phyloP scores from a whole-genome alignment of 2,888 invertebrate species.

The Syritta pipiens region DNA sequence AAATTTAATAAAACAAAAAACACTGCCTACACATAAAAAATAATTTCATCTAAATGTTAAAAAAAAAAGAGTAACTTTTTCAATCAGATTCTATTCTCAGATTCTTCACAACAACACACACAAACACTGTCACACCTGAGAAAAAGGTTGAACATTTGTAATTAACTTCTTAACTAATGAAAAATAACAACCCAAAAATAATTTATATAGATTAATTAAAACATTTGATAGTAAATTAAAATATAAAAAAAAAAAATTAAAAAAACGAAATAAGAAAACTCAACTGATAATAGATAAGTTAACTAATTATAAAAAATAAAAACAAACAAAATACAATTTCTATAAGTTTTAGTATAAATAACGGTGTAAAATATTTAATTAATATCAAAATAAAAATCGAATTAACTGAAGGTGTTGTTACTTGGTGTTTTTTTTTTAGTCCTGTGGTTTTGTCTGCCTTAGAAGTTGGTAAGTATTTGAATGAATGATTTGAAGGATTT shows the following conservation, averaged over 20 bases:
- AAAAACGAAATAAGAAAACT: conserved; percentile 10
- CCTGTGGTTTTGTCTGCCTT: no score
- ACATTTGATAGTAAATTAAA: conserved; percentile 20
- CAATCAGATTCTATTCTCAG: conserved; percentile 20
- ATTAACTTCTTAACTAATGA: conserved; percentile 6
- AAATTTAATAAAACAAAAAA: background rate
- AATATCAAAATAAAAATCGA: conserved; percentile 47
- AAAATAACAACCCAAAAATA: conserved; percentile 1
- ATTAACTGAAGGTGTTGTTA: background rate
- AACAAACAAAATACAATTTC: conserved; percentile 48
- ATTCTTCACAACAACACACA: no score
- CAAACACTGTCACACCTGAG: no score
- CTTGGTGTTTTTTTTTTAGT: background rate
- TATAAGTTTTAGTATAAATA: conserved; percentile 35
- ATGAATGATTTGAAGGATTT: no score
- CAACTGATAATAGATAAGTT: conserved; percentile 57
- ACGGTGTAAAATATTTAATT: conserved; percentile 51
- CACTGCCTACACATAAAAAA: conserved; percentile 41
- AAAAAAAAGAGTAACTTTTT: conserved; percentile 11
- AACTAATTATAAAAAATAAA: conserved; percentile 47
- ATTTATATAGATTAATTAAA: conserved; percentile 25
- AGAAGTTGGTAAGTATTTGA: no score
- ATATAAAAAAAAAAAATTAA: background rate
- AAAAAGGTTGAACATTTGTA: conserved; percentile 20
- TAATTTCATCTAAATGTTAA: conserved; percentile 27